Evolutionary conservation across 2,888 invertebrate species (phyloP).

Genomic region (Mesoligia furuncula): DNA sequence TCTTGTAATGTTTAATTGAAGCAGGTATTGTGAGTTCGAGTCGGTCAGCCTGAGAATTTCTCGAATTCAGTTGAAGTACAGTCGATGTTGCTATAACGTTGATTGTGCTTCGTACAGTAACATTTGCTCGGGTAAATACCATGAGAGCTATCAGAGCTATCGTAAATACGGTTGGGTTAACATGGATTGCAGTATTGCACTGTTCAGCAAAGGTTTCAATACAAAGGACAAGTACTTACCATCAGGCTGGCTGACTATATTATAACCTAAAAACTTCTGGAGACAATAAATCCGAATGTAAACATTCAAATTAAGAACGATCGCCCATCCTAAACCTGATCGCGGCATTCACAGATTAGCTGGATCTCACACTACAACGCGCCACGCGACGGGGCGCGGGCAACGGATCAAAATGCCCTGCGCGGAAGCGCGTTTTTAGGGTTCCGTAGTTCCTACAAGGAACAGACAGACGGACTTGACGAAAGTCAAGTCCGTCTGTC

Average conservation of each 20-base stretch:
- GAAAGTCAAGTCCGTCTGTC: too few relatives aligned
- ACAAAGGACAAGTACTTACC: not conserved
- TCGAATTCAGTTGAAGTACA: constrained; percentile 16
- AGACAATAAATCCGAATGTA: not conserved
- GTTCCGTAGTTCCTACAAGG: too few relatives aligned
- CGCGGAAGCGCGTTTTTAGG: too few relatives aligned
- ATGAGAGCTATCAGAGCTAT: too few relatives aligned
- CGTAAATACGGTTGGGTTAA: too few relatives aligned
- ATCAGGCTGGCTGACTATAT: not conserved
- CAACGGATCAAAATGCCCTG: too few relatives aligned
- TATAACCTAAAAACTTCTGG: not conserved
- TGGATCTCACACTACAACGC: not conserved
- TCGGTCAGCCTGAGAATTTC: constrained; percentile 34
- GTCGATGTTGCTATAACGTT: not conserved
- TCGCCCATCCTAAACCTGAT: not conserved
- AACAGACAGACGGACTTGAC: too few relatives aligned
- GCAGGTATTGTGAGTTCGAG: constrained; percentile 39
- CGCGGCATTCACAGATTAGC: not conserved
- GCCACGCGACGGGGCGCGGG: not conserved
- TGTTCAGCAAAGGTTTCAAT: not conserved
- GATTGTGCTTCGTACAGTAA: not conserved
- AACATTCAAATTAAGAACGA: not conserved
- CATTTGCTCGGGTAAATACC: not conserved
- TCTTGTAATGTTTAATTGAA: constrained; percentile 40
- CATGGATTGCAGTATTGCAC: not conserved